Base-by-base conservation (phyloP, 2,797 vertebrate genomes). In the Clamator glandarius region DNA sequence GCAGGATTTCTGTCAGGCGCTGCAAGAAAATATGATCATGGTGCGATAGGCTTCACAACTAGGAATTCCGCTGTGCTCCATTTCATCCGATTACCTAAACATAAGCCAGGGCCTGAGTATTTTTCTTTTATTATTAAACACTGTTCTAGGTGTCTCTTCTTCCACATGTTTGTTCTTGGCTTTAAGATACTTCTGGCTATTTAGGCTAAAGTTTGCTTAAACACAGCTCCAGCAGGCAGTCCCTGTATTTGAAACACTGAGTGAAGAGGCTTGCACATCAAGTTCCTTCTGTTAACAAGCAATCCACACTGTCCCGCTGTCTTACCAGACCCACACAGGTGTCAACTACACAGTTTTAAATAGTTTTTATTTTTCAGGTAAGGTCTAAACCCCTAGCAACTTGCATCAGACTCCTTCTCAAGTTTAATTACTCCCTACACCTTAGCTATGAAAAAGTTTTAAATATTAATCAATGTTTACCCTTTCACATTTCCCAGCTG, bases 251-350 rank as follows among this genome's bases (percentile, higher is more conserved):
- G 70, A 59, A 39, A 8, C 5, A 41, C 42, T 67, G 70, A 87
- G 44, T 68, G 76, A 69, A 66, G 69, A 39, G 7, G 23, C 25
- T 85, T 54, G 67, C 66, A 51, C 61, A 41, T 44, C 57, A 20
- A 0, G 1, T 76, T 62, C 42, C 36, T 67, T 28, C 87, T 51
- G 46, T 29, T 54, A 74, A 12, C 46, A 52, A 63, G 42, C 35
- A 81, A 41, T 28, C 48, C 76, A 19, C 74, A 6, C 11, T 3
- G 11, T 10, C 54, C 39, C 0, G 0, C 15, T 3, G 0, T 25
- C 1, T 0, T 42, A 67, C 26, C 68, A 70, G 68, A n/a, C 26
- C 26, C 59, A 58, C 19, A 11, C 15, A 31, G 21, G 19, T 63
- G 31, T 42, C 20, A 4, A 63, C 25, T 57, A 55, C 18, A 15